Evolutionary conservation across 2,888 invertebrate species (phyloP), one percentile per base, ranked within the genome.

Genomic region (Nudaria mundana): DNA sequence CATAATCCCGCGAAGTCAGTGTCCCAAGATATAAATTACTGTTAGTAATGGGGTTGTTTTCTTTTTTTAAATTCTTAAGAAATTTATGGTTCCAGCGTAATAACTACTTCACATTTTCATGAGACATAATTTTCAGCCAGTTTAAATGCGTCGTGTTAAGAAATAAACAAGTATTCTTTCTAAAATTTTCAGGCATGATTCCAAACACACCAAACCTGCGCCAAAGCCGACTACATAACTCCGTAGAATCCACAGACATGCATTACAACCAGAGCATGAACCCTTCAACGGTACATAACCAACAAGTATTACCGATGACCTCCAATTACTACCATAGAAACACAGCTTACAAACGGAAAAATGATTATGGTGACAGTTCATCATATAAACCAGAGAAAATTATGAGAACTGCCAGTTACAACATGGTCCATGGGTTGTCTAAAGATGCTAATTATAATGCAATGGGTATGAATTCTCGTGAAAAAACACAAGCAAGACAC

Each of bases 361-460:
- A 79, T 48, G 84, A 87, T 22, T 88, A 83, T 38, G 77, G 77
- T 1, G 85, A 86, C 44, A 71, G 76, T 0, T 71, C 83, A 0
- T 57, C 74, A 2, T 87, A 82, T 37, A 78, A 84, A 48, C 74
- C 75, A 1, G 85, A 87, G 34, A 88, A 87, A 66, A 79, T 87
- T 25, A 84, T 87, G 84, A 68, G 88, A 35, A 72, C 80, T 1
- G 72, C 71, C 32, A 63, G 41, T 23, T 86, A 84, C 44, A 67
- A 64, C 23, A 80, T 80, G 79, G 71, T 79, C 2, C 86, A 82
- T 35, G 72, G 73, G 12, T 39, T 66, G 20, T 64, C 72, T 3
- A 81, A 80, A 35, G 77, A 81, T 8, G 15, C 63, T 0, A 82
- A 82, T 7, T 85, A 77, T 39, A 78, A 78, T 18, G 50, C 56